A percentile compares a stretch with the other conserved stretches of the same genome.
Evolutionary conservation across 2,888 invertebrate genomes (phyloP).

Genomic region (Matsumyia berberina): DNA sequence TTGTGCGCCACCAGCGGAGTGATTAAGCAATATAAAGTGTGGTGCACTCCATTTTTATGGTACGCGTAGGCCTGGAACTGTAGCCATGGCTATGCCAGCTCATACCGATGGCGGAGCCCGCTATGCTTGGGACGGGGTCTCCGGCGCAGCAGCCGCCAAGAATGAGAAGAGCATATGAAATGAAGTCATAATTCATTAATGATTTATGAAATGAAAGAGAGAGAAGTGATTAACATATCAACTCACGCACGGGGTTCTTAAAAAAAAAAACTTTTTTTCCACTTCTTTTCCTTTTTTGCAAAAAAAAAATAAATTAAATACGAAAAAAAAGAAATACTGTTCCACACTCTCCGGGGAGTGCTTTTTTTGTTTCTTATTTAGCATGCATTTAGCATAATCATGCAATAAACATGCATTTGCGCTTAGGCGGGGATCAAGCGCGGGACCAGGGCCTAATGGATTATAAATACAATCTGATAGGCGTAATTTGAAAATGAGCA

Average conservation of each 20-base stretch:
- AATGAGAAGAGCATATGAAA: constrained; percentile 76
- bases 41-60: constrained; percentile 63
- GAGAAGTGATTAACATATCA: constrained; percentile 75
- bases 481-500: constrained; percentile 49
- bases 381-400: constrained; percentile 74
- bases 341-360: constrained; percentile 51
- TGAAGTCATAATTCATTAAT: constrained; percentile 81
- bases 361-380: constrained; percentile 47
- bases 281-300: constrained; percentile 39
- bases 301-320: constrained; percentile 31
- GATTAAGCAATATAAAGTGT: constrained; percentile 73
- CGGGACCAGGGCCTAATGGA: constrained; percentile 39
- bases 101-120: constrained; percentile 23
- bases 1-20: constrained; percentile 57
- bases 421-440: constrained; percentile 50
- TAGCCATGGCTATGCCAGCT: constrained; percentile 4
- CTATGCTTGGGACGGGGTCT: constrained; percentile 28
- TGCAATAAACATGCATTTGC: constrained; percentile 73
- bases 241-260: constrained; percentile 74
- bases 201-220: constrained; percentile 79
- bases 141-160: constrained; percentile 20
- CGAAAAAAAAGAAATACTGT: constrained; percentile 32
- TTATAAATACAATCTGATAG: constrained; percentile 58
- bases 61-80: neutral
- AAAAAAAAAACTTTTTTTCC: constrained; percentile 38